Evolutionary conservation across 2,888 invertebrate genomes (phyloP).

Genomic region (Ornithoptera priamus): DNA sequence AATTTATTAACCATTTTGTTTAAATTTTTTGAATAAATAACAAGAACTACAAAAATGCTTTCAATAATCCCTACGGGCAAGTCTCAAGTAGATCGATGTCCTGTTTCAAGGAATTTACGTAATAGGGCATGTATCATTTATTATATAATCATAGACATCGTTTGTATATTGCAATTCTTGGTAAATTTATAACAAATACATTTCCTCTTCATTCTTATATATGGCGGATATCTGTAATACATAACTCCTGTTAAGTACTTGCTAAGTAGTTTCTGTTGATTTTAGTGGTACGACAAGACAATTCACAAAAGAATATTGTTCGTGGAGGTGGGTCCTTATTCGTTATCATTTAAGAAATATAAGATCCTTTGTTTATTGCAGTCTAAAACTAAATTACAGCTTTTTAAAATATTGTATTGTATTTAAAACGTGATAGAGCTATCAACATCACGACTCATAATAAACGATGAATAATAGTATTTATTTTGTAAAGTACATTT

Average conservation of each 20-base stretch:
- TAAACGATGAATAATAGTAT: not conserved
- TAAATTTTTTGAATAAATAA: constrained; percentile 1
- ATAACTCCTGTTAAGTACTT: no score
- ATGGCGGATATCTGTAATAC: no score
- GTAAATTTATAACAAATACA: not conserved
- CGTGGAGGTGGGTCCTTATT: not conserved
- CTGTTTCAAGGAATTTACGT: not conserved
- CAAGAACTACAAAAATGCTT: not conserved
- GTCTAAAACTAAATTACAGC: no score
- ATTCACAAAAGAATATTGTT: not conserved
- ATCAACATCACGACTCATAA: not conserved
- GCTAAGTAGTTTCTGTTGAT: not conserved
- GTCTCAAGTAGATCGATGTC: not conserved
- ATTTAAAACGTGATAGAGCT: not conserved
- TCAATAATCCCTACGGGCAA: not conserved
- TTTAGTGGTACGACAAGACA: not conserved
- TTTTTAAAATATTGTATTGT: no score
- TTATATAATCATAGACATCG: no score
- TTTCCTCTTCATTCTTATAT: no score
- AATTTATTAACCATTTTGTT: not conserved
- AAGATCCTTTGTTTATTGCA: no score
- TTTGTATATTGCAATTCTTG: not conserved
- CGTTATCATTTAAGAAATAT: no score
- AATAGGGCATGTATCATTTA: not conserved
- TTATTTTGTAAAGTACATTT: not conserved